These are phyloP conservation scores for Panagrolaimus sp. DNA, from an alignment of 1,140 invertebrate species.

Conservation along the genomic window DNA sequence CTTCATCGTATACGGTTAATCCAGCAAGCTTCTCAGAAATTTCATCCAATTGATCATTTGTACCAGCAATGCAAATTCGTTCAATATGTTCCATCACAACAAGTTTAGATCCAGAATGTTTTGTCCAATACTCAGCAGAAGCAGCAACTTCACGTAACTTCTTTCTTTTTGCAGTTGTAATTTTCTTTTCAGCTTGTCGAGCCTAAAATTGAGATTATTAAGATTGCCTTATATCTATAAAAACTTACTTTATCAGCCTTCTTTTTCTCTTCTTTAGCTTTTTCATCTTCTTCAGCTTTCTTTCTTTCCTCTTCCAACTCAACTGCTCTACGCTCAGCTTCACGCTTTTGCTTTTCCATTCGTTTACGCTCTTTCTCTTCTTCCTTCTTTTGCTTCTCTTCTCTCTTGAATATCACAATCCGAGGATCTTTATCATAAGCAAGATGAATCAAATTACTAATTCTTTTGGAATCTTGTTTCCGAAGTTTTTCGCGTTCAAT, in stretches of 20 bases:
- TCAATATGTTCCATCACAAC: slow-evolving; percentile 40
- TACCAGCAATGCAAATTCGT: slow-evolving; percentile 31
- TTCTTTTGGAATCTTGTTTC: slow-evolving; percentile 40
- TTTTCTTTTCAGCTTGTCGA: slow-evolving; percentile 28
- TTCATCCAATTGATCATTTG: slow-evolving; percentile 34
- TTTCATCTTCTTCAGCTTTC: slow-evolving; percentile 29
- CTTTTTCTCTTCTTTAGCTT: slow-evolving; percentile 35
- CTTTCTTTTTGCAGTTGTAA: slow-evolving; percentile 32
- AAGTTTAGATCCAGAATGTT: slow-evolving; percentile 21
- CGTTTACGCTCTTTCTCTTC: slow-evolving; percentile 62
- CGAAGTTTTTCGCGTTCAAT: slow-evolving; percentile 44
- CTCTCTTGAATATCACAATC: slow-evolving; percentile 81
- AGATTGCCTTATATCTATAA: too few relatives aligned
- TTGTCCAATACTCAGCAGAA: slow-evolving; percentile 39
- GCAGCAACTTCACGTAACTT: slow-evolving; percentile 35
- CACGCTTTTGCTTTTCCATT: slow-evolving; percentile 61
- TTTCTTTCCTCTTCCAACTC: slow-evolving; percentile 33
- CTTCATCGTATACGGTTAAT: slow-evolving; percentile 31
- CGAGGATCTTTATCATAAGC: slow-evolving; percentile 88
- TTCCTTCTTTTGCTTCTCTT: slow-evolving; percentile 80
- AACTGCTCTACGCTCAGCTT: slow-evolving; percentile 24
- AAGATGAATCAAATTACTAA: slow-evolving; percentile 66
- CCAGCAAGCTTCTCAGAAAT: slow-evolving; percentile 28
- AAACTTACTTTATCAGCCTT: background rate
- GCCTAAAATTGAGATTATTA: too few relatives aligned